Percentiles rank a stretch among this genome's conserved stretches.
These are phyloP conservation scores for Monochamus saltuarius DNA, from an alignment of 1,140 invertebrate species.

Conservation along the genomic window DNA sequence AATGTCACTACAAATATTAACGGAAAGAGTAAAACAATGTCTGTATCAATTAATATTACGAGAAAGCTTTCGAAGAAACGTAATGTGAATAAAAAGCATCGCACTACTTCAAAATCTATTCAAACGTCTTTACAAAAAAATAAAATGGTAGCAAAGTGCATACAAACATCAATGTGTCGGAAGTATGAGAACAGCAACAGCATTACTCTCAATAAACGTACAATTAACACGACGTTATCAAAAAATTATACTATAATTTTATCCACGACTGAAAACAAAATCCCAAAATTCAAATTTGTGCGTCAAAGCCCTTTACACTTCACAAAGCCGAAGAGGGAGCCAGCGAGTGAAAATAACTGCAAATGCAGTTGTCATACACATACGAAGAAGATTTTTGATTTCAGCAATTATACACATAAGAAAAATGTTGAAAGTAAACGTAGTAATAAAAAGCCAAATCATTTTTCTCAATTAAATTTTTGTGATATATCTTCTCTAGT, in stretches of 20 bases:
- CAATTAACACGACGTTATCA: neutral
- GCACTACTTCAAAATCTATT: neutral
- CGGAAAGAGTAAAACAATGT: slow-evolving; percentile 27
- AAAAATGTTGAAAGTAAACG: no score
- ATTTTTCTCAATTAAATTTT: no score
- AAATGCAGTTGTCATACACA: slow-evolving; percentile 3
- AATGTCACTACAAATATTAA: slow-evolving; percentile 12
- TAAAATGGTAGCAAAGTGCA: slow-evolving; percentile 12
- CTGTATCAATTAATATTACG: slow-evolving; percentile 28
- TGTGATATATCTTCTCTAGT: no score
- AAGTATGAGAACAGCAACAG: neutral
- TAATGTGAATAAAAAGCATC: slow-evolving; percentile 3
- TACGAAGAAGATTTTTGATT: no score
- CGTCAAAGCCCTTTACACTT: neutral
- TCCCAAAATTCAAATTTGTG: slow-evolving; percentile 9
- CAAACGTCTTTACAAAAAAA: slow-evolving; percentile 11
- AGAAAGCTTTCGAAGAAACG: neutral
- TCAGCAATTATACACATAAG: no score
- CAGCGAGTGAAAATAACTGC: neutral
- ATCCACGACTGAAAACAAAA: neutral
- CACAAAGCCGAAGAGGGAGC: no score
- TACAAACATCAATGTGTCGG: slow-evolving; percentile 12
- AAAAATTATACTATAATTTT: slow-evolving; percentile 19
- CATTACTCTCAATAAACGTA: neutral
- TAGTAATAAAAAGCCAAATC: no score